Base-by-base conservation (phyloP, 2,797 vertebrate genomes). In the Phoebastria nigripes region DNA sequence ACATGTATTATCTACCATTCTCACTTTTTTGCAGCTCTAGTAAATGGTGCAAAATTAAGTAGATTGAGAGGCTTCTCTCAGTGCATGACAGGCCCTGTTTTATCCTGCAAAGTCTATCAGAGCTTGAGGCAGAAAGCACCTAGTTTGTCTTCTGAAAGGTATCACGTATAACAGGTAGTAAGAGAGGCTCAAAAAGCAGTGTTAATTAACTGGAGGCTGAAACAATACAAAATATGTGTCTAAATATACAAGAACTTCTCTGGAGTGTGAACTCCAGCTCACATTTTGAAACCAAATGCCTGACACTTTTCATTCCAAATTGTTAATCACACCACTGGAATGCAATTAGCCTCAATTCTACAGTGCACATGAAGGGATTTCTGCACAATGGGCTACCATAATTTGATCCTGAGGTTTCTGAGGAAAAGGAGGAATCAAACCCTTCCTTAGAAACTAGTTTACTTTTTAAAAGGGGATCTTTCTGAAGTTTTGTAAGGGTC, bases 191-290 rank as follows among this genome's bases (percentile, higher is more conserved):
- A 3, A 37, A 35, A 76, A 74, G 19, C 10, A 71, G 14, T 26
- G 17, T 29, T 92, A 95, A 95, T 92, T 95, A 94, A 62, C 46
- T 37, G 25, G 26, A 61, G 52, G 59, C 33, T 91, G 89, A 85
- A 93, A 59, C 26, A 92, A 73, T 37, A 37, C 1, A 49, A 90
- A 91, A 66, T n/a, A 42, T 13, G 8, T 19, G 10, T 44, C 61
- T 69, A 86, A 88, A 90, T 33, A 90, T 5, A 58, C 35, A 51
- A 82, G 13, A 52, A 20, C 63, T 90, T 86, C 29, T 58, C 11
- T 5, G 8, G 31, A 80, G 47, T 85, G n/a, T 84, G 65, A 87
- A 82, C 11, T 52, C 7, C 62, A 70, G 41, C 26, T 94, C 78
- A 70, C 16, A 51, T 58, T 96, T 89, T 70, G 83, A 93, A 46